Evolutionary conservation across 2,113 vertebrate genomes (phyloP), one percentile per base, ranked within the genome.

Genomic region (Malaclemys terrapin): DNA sequence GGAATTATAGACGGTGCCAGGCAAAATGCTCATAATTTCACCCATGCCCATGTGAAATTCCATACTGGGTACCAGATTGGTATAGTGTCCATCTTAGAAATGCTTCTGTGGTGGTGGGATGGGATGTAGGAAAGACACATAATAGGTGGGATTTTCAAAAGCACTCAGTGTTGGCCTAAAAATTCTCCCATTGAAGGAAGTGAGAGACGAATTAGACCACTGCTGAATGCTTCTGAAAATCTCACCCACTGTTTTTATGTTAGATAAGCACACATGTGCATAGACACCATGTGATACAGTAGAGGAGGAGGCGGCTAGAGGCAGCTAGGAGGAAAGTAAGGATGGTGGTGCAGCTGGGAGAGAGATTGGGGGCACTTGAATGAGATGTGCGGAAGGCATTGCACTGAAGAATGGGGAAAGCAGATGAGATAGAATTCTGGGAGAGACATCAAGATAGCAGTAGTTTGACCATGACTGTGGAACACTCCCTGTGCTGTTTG

Each of bases 381-480:
- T 52, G 50, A 9, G 85, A 52, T 4, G 6, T 47, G 65, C 1
- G 1, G 0, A 1, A 4, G n/a, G 13, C 5, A 88, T 2, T 80
- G 50, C 35, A 87, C 85, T 86, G 57, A 62, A 75, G 72, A 91
- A 24, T 19, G 69, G 16, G 13, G 10, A 4, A n/a, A 65, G 53
- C 2, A 8, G 10, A 17, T 1, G 20, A 24, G 10, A 9, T 81
- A 35, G 85, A 49, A 84, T 10, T 3, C 0, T 62, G 59, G 62
- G 17, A 69, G 11, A n/a, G 16, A 65, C 62, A 17, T 65, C 62
- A 35, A 12, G 31, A 19, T 16, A 62, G 0, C 9, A 53, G 78
- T 8, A 16, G 5, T 78, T 62, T 78, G 20, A 2, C 0, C 38
- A 35, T 4, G 7, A n/a, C 11, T 42, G 72, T 24, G 38, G 42